Evolutionary conservation across 2,113 vertebrate species (phyloP).

Genomic region (Platysternon megacephalum): DNA sequence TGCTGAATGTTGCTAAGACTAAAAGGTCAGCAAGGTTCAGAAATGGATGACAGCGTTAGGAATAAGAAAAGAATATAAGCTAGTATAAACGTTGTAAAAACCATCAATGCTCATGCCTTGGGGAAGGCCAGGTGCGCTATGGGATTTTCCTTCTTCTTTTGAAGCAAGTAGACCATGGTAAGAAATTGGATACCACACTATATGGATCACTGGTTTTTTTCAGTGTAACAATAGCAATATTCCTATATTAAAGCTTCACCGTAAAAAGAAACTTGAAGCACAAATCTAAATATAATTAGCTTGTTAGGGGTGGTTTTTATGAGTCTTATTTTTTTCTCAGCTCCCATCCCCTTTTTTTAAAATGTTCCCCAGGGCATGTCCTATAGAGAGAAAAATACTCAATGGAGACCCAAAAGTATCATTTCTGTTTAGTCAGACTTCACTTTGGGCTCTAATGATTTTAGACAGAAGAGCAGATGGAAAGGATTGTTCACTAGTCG

Average conservation of each 20-base stretch:
- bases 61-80: neutral
- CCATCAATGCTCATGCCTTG: neutral
- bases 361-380: constrained; percentile 66
- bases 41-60: neutral
- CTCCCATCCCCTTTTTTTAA: constrained; percentile 47
- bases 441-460: constrained; percentile 60
- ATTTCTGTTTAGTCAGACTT: constrained; percentile 60
- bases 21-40: constrained; percentile 2
- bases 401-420: constrained; percentile 43
- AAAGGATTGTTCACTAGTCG: constrained; percentile 76
- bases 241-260: constrained; percentile 29
- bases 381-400: constrained; percentile 61
- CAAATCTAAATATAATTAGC: constrained; percentile 54
- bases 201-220: constrained; percentile 41
- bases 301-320: constrained; percentile 55
- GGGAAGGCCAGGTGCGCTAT: neutral
- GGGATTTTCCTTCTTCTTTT: neutral
- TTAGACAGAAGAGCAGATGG: constrained; percentile 62
- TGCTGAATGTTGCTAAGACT: neutral
- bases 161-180: constrained; percentile 12
- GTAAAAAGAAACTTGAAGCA: constrained; percentile 55
- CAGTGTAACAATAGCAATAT: constrained; percentile 43
- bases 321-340: constrained; percentile 33
- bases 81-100: neutral
- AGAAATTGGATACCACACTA: neutral